Conservation (phyloP, 1,140 invertebrate species). For the Thaumetopoea pityocampa region DNA sequence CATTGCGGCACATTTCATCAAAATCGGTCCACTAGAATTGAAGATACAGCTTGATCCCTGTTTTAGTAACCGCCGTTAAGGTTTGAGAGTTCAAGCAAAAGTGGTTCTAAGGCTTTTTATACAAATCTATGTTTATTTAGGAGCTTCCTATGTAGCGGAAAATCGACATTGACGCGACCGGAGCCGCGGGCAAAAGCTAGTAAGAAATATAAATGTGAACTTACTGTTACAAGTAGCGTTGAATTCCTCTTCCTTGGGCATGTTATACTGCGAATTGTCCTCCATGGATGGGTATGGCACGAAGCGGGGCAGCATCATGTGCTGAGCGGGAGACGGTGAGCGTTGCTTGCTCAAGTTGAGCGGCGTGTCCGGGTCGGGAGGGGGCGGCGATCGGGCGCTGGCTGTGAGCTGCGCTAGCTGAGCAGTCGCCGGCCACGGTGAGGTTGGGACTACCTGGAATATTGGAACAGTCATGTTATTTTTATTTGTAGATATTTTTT, state of each 20-base stretch:
- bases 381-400: slow-evolving; percentile 54
- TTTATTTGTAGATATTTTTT: too few relatives aligned
- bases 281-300: slow-evolving; percentile 64
- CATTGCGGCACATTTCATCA: too few relatives aligned
- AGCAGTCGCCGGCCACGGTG: slow-evolving; percentile 54
- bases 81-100: too few relatives aligned
- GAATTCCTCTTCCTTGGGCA: slow-evolving; percentile 80
- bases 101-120: too few relatives aligned
- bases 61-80: too few relatives aligned
- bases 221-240: slow-evolving; percentile 79
- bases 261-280: slow-evolving; percentile 49
- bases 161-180: too few relatives aligned
- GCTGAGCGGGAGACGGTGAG: slow-evolving; percentile 69
- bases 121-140: too few relatives aligned
- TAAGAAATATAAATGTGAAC: slow-evolving; percentile 52
- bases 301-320: slow-evolving; percentile 69
- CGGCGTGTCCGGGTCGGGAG: slow-evolving; percentile 85
- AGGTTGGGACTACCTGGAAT: slow-evolving; percentile 35
- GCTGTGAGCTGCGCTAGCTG: slow-evolving; percentile 61
- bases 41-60: too few relatives aligned
- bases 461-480: slow-evolving; percentile 4
- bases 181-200: too few relatives aligned
- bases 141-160: too few relatives aligned
- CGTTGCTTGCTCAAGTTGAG: slow-evolving; percentile 93
- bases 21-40: too few relatives aligned